Percentiles rank a stretch among this genome's conserved stretches.
These are phyloP conservation scores for Toxonevra muliebris DNA, from an alignment of 2,888 invertebrate genomes.

Conservation along the genomic window DNA sequence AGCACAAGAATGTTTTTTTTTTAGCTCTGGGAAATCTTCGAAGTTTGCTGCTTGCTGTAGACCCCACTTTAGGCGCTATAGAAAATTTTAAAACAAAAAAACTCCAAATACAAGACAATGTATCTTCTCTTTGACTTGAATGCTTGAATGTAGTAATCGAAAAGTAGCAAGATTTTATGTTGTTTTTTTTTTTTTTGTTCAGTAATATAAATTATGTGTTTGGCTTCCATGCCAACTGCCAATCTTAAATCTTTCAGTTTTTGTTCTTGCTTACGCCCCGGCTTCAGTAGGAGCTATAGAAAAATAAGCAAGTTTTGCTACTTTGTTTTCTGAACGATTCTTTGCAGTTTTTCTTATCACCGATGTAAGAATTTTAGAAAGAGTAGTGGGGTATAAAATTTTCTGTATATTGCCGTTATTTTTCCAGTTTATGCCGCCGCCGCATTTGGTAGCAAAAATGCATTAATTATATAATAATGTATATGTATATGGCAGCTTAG, in stretches of 20 bases:
- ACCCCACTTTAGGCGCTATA: no score
- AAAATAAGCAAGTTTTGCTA: slow-evolving; percentile 22
- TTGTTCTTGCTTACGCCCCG: background rate
- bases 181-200: slow-evolving; percentile 24
- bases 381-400: no score
- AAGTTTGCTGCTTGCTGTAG: slow-evolving; percentile 28
- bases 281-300: background rate
- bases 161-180: slow-evolving; percentile 6
- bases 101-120: slow-evolving; percentile 5
- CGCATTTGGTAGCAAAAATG: slow-evolving; percentile 16
- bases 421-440: background rate
- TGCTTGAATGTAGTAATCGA: background rate
- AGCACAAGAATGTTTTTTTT: no score
- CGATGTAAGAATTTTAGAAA: no score
- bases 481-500: background rate
- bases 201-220: slow-evolving; percentile 27
- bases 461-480: slow-evolving; percentile 21
- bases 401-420: slow-evolving; percentile 9
- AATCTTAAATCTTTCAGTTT: slow-evolving; percentile 11
- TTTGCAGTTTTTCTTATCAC: no score
- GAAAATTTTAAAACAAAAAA: background rate
- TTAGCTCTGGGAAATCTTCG: slow-evolving; percentile 13
- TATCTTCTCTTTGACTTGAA: background rate
- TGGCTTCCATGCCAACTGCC: slow-evolving; percentile 18
- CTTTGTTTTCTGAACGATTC: no score